These are phyloP conservation scores for Drepanosiphum platanoidis DNA, from an alignment of 2,888 invertebrate genomes.

Conservation along the genomic window DNA sequence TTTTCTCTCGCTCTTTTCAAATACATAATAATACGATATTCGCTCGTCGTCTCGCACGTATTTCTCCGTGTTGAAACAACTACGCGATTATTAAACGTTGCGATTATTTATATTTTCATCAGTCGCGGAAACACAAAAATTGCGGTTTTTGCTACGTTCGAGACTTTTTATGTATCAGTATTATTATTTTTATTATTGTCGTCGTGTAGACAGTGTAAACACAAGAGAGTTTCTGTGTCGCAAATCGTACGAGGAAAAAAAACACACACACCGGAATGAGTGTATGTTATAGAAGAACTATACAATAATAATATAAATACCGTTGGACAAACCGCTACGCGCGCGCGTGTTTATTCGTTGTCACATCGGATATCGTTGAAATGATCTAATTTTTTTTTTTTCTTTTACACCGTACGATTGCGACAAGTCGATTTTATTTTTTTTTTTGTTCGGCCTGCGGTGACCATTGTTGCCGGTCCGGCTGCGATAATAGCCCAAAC, in stretches of 20 bases:
- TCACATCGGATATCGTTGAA: neutral
- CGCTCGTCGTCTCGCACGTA: neutral
- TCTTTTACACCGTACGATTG: neutral
- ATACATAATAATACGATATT: too few relatives aligned
- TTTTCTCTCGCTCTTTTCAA: too few relatives aligned
- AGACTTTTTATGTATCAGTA: too few relatives aligned
- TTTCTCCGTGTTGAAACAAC: neutral
- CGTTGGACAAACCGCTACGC: neutral
- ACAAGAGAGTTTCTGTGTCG: neutral
- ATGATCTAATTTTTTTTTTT: neutral
- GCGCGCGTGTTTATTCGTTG: neutral
- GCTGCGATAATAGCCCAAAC: constrained; percentile 2
- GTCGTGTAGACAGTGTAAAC: neutral
- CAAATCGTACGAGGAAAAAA: neutral
- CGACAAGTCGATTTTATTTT: constrained; percentile 40
- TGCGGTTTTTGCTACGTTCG: neutral
- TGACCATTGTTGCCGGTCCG: neutral
- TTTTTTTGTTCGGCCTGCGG: constrained; percentile 17
- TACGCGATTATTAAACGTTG: neutral
- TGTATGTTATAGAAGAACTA: too few relatives aligned
- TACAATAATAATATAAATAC: too few relatives aligned
- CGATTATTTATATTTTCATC: neutral
- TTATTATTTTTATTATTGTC: neutral
- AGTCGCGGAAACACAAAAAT: neutral
- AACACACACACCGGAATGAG: neutral